Percentiles rank a stretch among this genome's conserved stretches.
Evolutionary conservation across 2,113 vertebrate species (phyloP).

Genomic region (Lontra canadensis): DNA sequence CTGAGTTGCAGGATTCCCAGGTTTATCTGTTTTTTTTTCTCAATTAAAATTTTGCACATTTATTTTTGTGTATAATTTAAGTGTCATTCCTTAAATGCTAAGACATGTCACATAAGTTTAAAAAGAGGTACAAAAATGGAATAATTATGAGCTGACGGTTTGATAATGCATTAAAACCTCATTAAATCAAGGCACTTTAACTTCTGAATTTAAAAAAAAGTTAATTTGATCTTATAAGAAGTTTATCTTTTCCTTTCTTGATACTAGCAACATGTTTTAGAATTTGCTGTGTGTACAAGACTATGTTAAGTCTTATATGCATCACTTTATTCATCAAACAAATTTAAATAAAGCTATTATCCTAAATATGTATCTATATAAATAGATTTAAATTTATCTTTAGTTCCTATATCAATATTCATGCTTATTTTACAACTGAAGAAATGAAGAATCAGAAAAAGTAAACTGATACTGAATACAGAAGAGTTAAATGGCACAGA

Average conservation of each 20-base stretch:
- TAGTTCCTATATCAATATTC: not conserved
- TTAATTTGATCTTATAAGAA: not conserved
- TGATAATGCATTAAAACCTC: not conserved
- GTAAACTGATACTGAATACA: not conserved
- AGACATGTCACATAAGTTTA: not conserved
- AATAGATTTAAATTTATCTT: not conserved
- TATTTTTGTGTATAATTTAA: not conserved
- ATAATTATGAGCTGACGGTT: not conserved
- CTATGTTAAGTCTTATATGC: not conserved
- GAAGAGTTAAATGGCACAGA: not conserved
- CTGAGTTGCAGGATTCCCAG: not conserved
- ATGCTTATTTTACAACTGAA: not conserved
- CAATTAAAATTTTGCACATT: not conserved
- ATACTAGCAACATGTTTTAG: not conserved
- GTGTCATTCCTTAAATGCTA: not conserved
- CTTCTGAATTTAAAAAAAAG: not conserved
- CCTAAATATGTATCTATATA: not conserved
- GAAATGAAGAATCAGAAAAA: not conserved
- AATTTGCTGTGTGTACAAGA: not conserved
- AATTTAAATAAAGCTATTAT: not conserved
- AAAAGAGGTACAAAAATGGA: not conserved
- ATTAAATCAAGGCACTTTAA: not conserved
- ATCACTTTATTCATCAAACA: not conserved
- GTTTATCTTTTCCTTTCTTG: not conserved
- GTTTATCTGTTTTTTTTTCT: not conserved